Evolutionary conservation across 2,113 vertebrate genomes (phyloP), one percentile per base, ranked within the genome.

Genomic region (Rallus limicola): DNA sequence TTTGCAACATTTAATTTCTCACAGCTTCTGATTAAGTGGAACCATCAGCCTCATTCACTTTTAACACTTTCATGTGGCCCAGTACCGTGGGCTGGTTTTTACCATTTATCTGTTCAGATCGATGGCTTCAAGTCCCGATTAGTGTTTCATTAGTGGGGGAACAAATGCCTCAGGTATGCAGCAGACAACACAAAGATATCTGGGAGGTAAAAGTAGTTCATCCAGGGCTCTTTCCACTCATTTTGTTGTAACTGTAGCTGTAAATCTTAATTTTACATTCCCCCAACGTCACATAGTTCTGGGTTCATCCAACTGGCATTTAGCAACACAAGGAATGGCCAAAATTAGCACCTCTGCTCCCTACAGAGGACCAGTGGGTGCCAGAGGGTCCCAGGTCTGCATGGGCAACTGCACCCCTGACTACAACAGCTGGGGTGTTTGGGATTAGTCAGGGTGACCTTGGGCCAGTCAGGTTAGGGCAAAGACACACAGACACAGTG

Each of bases 1-100:
- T 98, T 97, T 83, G 90, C 95, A 97, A 96, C 86, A 91, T 97
- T 97, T 95, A 95, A 95, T 97, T 97, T 97, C 56, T 92, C 78
- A 76, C 92, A 34, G 79, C 84, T 96, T 92, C 96, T 87, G 82
- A 97, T 95, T 94, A 95, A 97, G 96, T 84, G 94, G 95, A 90
- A 88, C 88, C 91, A 90, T 95, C 96, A 94, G 44, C 78, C 87
- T 93, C 80, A 65, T 34, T 97, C 86, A 65, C 80, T 76, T 92
- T 96, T 96, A 98, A 96, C 94, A 78, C 89, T 95, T 96, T 29
- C 8, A 7, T 16, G 48, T 16, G 71, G 70, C 58, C 72, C 67
- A 59, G 77, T 13, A 8, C 79, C 76, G 71, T 20, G 29, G 83
- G 68, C 80, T 69, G 16, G 26, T 50, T 36, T 86, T 52, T 25